Conservation (phyloP, 2,888 invertebrate genomes). For the Steinernema hermaphroditum region DNA sequence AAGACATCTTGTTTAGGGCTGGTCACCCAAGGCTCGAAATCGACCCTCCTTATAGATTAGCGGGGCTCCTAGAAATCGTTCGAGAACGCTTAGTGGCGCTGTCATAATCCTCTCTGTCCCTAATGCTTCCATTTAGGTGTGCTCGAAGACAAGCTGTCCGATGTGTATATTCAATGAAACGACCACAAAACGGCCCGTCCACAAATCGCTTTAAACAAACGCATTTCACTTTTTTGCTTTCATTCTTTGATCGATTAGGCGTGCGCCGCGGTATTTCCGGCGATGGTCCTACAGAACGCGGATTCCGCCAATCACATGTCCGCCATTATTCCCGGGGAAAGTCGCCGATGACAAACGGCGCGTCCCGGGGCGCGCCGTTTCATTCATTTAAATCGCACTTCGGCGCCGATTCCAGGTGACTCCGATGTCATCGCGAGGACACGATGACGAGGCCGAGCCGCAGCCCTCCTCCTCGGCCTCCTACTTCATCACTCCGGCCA, state of each 20-base stretch:
- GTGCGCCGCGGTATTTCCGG: background rate
- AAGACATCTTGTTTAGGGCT: too few species aligned
- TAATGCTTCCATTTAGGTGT: too few species aligned
- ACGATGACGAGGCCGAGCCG: constrained; percentile 27
- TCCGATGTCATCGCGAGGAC: constrained; percentile 19
- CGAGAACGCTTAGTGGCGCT: too few species aligned
- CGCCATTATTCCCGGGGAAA: background rate
- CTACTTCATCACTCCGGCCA: constrained; percentile 37
- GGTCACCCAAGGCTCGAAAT: too few species aligned
- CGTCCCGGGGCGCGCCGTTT: background rate
- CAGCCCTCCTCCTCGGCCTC: constrained; percentile 18
- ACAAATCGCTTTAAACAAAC: constrained; percentile 6
- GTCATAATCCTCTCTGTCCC: too few species aligned
- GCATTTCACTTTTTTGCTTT: background rate
- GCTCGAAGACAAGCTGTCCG: too few species aligned
- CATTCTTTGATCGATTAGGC: constrained; percentile 29
- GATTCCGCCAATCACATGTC: background rate
- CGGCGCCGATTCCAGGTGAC: background rate
- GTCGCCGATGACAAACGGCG: constrained; percentile 20
- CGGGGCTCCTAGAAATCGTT: too few species aligned
- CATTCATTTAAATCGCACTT: constrained; percentile 16
- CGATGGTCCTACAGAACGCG: constrained; percentile 3
- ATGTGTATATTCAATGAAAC: too few species aligned
- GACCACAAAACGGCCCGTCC: background rate
- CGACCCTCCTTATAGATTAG: too few species aligned